Evolutionary conservation across 2,888 invertebrate genomes (phyloP).

Genomic region (Drosophila borealis): DNA sequence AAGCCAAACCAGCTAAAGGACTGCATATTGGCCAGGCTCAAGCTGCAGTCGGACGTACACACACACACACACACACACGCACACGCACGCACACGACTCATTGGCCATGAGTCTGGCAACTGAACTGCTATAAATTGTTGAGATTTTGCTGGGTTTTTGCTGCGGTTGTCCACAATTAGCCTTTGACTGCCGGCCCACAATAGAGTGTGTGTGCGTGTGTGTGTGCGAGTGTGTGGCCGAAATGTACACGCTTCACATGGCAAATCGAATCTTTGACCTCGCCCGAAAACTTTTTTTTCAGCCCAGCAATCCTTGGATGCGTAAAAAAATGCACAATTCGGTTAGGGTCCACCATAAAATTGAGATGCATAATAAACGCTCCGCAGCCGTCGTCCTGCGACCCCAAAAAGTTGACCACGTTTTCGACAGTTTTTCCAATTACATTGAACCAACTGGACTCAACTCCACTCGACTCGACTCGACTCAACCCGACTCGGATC

Average conservation of each 20-base stretch:
- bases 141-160: slow-evolving; percentile 40
- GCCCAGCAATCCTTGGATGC: background rate
- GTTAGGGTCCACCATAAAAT: slow-evolving; percentile 19
- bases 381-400: background rate
- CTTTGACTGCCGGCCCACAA: background rate
- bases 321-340: slow-evolving; percentile 12
- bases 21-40: slow-evolving; percentile 28
- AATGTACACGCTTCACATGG: slow-evolving; percentile 26
- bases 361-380: slow-evolving; percentile 38
- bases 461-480: background rate
- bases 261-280: slow-evolving; percentile 42
- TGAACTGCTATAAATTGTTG: slow-evolving; percentile 57
- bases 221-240: slow-evolving; percentile 3
- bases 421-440: slow-evolving; percentile 37
- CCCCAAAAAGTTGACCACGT: slow-evolving; percentile 19
- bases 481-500: background rate
- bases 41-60: background rate
- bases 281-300: background rate
- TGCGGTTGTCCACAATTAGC: slow-evolving; percentile 36
- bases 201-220: slow-evolving; percentile 1
- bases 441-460: slow-evolving; percentile 18
- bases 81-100: slow-evolving; percentile 6
- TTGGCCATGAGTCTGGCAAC: slow-evolving; percentile 29
- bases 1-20: slow-evolving; percentile 14
- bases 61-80: background rate